phyloP scores from a whole-genome alignment of 2,113 vertebrate species.

The Brachypodius melanocephalos region DNA sequence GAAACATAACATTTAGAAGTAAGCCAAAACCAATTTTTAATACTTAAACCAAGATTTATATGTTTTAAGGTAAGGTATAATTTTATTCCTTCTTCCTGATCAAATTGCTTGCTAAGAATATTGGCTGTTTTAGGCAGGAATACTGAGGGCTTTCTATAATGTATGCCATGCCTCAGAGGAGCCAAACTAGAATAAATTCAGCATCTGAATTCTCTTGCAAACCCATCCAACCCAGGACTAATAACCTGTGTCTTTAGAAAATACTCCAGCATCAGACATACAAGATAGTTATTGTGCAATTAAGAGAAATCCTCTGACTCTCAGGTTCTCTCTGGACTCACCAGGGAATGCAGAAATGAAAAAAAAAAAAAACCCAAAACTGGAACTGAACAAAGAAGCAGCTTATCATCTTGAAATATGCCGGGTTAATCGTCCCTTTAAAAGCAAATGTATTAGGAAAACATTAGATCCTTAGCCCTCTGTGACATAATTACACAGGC shows the following conservation, averaged over 20 bases:
- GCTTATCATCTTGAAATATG: conserved; percentile 64
- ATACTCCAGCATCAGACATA: conserved; percentile 4
- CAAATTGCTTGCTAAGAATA: background rate
- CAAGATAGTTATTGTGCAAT: conserved; percentile 38
- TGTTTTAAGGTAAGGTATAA: background rate
- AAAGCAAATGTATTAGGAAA: conserved; percentile 58
- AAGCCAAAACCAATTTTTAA: background rate
- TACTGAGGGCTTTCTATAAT: background rate
- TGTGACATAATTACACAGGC: conserved; percentile 65
- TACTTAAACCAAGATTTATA: background rate
- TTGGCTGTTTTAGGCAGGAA: background rate
- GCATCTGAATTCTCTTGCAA: conserved; percentile 7
- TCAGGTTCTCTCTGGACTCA: conserved; percentile 8
- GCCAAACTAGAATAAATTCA: conserved; percentile 24
- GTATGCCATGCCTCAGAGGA: background rate
- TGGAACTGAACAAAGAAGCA: conserved; percentile 47
- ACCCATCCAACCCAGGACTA: conserved; percentile 9
- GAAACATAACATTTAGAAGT: background rate
- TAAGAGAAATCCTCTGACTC: conserved; percentile 46
- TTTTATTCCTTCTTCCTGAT: background rate
- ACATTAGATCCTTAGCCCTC: conserved; percentile 62
- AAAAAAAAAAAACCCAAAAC: conserved; percentile 22
- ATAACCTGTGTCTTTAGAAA: conserved; percentile 46
- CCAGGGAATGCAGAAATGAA: conserved; percentile 37
- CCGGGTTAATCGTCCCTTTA: conserved; percentile 49